Evolutionary conservation across 2,797 vertebrate genomes (phyloP).

Genomic region (Rhodeus uyekii): DNA sequence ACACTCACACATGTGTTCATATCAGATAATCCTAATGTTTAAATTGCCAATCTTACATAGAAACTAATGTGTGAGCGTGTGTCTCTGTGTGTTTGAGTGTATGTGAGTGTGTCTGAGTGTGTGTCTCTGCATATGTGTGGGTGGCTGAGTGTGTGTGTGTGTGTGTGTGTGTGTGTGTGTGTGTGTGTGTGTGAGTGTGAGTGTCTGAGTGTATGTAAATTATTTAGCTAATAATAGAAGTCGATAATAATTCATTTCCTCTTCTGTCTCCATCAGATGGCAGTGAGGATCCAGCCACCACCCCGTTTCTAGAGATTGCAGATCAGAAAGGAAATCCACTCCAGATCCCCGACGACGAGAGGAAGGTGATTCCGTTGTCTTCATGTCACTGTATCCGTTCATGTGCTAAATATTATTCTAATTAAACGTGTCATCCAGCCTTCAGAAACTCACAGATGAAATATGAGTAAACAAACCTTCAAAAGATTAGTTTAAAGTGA

Average conservation of each 20-base stretch:
- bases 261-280: slow-evolving; percentile 75
- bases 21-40: too few relatives aligned
- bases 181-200: too few relatives aligned
- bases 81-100: too few relatives aligned
- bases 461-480: too few relatives aligned
- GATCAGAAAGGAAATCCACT: slow-evolving; percentile 94
- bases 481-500: too few relatives aligned
- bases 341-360: slow-evolving; percentile 82
- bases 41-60: background rate
- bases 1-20: background rate
- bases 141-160: too few relatives aligned
- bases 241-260: background rate
- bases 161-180: too few relatives aligned
- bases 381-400: background rate
- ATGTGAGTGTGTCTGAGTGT: too few relatives aligned
- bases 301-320: slow-evolving; percentile 90
- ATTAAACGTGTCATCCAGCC: background rate
- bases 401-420: background rate
- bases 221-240: background rate
- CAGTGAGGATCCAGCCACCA: slow-evolving; percentile 79
- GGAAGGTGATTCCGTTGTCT: slow-evolving; percentile 76
- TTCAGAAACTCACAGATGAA: too few relatives aligned
- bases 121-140: too few relatives aligned
- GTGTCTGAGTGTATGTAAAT: too few relatives aligned
- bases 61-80: too few relatives aligned